Evolutionary conservation across 2,888 invertebrate genomes (phyloP).

Genomic region (Steinernema hermaphroditum): DNA sequence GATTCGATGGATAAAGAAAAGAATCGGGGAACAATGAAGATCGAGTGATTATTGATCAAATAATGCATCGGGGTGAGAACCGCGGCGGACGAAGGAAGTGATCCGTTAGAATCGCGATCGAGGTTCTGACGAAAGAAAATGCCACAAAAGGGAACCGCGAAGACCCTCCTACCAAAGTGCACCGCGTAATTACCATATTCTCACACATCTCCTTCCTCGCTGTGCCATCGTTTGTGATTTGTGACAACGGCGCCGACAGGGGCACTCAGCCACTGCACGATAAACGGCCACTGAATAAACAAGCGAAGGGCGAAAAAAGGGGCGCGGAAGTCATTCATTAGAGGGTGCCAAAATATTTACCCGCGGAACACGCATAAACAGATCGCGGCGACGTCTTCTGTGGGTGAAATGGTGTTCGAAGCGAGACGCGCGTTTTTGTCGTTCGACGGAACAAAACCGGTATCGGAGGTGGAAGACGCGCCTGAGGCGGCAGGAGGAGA

Average conservation of each 20-base stretch:
- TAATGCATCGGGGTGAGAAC: too few species aligned
- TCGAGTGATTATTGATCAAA: too few species aligned
- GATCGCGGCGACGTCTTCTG: background rate
- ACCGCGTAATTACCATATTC: background rate
- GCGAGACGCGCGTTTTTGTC: slow-evolving; percentile 26
- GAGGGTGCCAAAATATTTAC: slow-evolving; percentile 11
- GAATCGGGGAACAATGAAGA: too few species aligned
- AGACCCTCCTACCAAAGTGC: background rate
- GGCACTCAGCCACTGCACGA: background rate
- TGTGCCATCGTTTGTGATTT: background rate
- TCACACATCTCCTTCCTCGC: too few species aligned
- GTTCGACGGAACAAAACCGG: slow-evolving; percentile 8
- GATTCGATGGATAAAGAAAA: too few species aligned
- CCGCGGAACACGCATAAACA: slow-evolving; percentile 3
- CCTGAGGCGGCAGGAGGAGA: background rate
- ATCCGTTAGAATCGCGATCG: too few species aligned
- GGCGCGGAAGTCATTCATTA: slow-evolving; percentile 5
- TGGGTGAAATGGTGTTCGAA: slow-evolving; percentile 8
- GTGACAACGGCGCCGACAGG: background rate
- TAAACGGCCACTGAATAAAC: background rate
- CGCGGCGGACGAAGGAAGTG: too few species aligned
- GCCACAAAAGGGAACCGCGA: background rate
- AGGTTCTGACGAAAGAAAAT: background rate
- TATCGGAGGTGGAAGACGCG: slow-evolving; percentile 1
- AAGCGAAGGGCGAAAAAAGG: background rate